These are phyloP conservation scores for Apodemus speciosus DNA, from an alignment of 2,113 vertebrate species.

Conservation along the genomic window DNA sequence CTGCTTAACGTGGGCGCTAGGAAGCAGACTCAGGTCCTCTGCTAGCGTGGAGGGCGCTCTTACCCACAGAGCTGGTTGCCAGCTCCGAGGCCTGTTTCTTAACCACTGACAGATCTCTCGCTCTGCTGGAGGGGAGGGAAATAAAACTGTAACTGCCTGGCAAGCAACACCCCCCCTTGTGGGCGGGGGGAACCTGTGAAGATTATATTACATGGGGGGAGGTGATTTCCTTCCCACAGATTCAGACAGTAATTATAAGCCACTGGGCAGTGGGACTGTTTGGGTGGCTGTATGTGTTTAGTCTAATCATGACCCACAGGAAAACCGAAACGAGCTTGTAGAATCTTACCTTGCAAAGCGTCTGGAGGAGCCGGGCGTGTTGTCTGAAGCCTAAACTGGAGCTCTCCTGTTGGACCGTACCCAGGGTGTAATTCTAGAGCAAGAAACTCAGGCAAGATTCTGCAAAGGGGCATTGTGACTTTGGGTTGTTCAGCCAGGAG, in stretches of 20 bases:
- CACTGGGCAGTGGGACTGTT: not conserved
- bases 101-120: not conserved
- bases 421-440: constrained; percentile 1
- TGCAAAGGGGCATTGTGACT: not conserved
- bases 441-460: constrained; percentile 28
- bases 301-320: constrained; percentile 21
- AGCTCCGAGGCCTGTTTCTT: constrained; percentile 23
- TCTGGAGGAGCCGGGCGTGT: not conserved
- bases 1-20: not conserved
- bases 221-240: not conserved
- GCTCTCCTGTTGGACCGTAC: not conserved
- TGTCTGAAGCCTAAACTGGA: not conserved
- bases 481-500: not conserved
- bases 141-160: constrained; percentile 45
- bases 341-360: constrained; percentile 20
- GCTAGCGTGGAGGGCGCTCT: not conserved
- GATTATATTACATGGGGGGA: not conserved
- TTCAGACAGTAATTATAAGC: constrained; percentile 27
- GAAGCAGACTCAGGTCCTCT: too few species aligned
- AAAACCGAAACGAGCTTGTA: constrained; percentile 34
- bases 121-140: not conserved
- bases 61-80: not conserved
- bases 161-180: not conserved
- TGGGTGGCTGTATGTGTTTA: not conserved
- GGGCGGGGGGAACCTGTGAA: constrained; percentile 39